These are phyloP conservation scores for Agrochola circellaris DNA, from an alignment of 2,888 invertebrate genomes.

Conservation along the genomic window DNA sequence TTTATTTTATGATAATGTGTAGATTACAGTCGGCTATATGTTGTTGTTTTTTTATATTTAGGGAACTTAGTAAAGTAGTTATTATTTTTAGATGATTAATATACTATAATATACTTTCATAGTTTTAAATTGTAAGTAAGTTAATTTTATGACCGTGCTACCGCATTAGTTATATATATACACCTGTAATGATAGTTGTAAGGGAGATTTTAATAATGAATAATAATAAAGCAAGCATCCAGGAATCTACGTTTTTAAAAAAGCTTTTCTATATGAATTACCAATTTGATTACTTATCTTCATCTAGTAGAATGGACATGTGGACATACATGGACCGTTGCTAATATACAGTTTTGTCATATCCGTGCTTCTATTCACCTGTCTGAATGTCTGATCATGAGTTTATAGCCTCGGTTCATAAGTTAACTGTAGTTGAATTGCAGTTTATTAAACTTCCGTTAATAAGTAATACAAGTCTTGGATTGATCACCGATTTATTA, in stretches of 20 bases:
- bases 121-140: too few relatives aligned
- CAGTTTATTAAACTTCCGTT: slow-evolving; percentile 13
- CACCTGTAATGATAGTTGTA: too few relatives aligned
- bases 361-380: slow-evolving; percentile 40
- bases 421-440: slow-evolving; percentile 14
- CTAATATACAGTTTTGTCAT: slow-evolving; percentile 9
- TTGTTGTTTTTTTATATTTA: too few relatives aligned
- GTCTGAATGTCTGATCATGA: slow-evolving; percentile 12
- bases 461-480: background rate
- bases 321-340: background rate
- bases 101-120: too few relatives aligned
- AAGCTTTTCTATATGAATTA: background rate
- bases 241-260: background rate
- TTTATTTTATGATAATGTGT: too few relatives aligned
- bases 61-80: too few relatives aligned
- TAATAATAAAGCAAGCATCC: background rate
- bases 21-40: too few relatives aligned
- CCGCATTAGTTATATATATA: too few relatives aligned
- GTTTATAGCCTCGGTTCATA: slow-evolving; percentile 21
- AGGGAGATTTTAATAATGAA: too few relatives aligned
- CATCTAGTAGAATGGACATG: background rate
- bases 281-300: background rate
- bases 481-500: slow-evolving; percentile 22
- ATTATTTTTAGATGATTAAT: too few relatives aligned
- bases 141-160: too few relatives aligned